Percentiles rank a stretch among this genome's conserved stretches.
Evolutionary conservation across 2,888 invertebrate species (phyloP).

Genomic region (Ichneumon xanthorius): DNA sequence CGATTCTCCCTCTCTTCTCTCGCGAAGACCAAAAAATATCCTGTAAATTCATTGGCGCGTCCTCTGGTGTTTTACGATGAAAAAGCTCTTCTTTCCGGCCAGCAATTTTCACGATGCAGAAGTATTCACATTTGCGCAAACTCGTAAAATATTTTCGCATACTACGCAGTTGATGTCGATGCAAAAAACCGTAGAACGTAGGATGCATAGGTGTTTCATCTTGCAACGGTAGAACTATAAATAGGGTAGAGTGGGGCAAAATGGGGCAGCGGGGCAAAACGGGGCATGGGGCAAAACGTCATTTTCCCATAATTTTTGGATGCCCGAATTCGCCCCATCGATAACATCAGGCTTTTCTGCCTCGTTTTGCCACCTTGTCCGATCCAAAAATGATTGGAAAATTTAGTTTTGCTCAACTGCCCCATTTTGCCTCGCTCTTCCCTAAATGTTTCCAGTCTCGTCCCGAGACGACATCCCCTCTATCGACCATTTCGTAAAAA

Average conservation of each 20-base stretch:
- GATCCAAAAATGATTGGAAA: too few relatives aligned
- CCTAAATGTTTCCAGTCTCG: conserved; percentile 10
- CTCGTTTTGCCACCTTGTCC: too few relatives aligned
- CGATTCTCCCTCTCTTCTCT: conserved; percentile 8
- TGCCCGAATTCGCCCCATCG: too few relatives aligned
- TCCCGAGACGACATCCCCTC: too few relatives aligned
- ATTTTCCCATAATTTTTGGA: too few relatives aligned
- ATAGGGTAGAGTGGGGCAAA: not conserved
- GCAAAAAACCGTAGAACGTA: not conserved
- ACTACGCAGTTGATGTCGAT: not conserved
- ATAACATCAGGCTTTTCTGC: too few relatives aligned
- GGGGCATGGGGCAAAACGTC: too few relatives aligned
- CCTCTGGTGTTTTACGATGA: conserved; percentile 26
- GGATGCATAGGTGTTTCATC: not conserved
- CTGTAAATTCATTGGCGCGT: conserved; percentile 56
- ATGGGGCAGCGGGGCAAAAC: too few relatives aligned
- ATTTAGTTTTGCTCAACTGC: too few relatives aligned
- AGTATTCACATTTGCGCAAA: conserved; percentile 1
- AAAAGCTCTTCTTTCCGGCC: conserved; percentile 29
- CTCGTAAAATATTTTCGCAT: not conserved
- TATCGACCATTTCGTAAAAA: too few relatives aligned
- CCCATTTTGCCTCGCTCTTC: too few relatives aligned
- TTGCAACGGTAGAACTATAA: conserved; percentile 35
- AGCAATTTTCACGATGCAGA: conserved; percentile 24
- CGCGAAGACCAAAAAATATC: conserved; percentile 45